Conservation (phyloP, 2,113 vertebrate genomes). For the Clarias gariepinus region DNA sequence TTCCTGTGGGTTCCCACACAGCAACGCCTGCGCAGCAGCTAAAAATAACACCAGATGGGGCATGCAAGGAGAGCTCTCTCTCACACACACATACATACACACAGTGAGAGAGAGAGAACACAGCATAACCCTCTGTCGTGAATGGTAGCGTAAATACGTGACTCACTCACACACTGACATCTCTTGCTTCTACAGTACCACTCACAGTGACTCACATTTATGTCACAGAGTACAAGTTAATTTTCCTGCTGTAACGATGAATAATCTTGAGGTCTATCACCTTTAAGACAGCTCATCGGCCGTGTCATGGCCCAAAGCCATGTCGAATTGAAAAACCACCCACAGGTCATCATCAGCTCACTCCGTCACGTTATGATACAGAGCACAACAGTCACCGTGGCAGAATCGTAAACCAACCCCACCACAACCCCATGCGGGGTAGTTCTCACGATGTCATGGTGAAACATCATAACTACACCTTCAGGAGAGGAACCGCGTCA, state of each 20-base stretch:
- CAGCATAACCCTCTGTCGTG: slow-evolving; percentile 40
- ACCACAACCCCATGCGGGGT: neutral
- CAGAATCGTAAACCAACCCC: neutral
- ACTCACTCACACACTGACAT: slow-evolving; percentile 41
- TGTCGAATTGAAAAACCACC: slow-evolving; percentile 67
- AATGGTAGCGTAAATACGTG: slow-evolving; percentile 37
- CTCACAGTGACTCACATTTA: slow-evolving; percentile 10
- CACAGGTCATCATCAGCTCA: neutral
- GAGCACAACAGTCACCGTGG: neutral
- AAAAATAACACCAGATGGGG: slow-evolving; percentile 71
- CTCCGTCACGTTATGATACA: neutral
- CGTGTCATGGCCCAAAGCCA: neutral
- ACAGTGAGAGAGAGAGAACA: neutral
- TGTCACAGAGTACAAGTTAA: neutral
- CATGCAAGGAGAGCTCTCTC: slow-evolving; percentile 28
- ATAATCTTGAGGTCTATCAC: neutral
- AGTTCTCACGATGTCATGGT: neutral
- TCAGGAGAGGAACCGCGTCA: neutral
- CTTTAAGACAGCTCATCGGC: neutral
- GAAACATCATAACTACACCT: neutral
- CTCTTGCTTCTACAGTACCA: slow-evolving; percentile 34
- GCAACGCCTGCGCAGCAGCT: slow-evolving; percentile 68
- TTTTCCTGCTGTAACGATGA: neutral
- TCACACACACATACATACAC: too few relatives aligned
- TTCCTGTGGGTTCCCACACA: slow-evolving; percentile 61